A percentile compares a stretch with the other conserved stretches of the same genome.
Conservation (phyloP, 2,888 invertebrate species). For the Oligia fasciuncula region DNA sequence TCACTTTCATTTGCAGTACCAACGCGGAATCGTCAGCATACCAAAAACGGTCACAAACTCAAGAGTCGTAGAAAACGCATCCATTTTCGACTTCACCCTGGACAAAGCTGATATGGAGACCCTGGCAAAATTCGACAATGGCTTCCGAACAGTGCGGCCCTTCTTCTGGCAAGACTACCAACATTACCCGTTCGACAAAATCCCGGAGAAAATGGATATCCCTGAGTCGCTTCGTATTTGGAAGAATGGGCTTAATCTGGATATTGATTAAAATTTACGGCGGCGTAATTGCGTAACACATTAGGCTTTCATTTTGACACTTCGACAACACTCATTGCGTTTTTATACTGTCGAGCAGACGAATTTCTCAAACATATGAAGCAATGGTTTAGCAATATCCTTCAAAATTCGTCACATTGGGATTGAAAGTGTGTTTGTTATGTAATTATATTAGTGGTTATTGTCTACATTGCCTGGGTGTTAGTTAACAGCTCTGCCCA, state of each 20-base stretch:
- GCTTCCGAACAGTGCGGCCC: constrained; percentile 73
- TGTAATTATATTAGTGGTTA: background rate
- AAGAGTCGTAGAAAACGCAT: constrained; percentile 79
- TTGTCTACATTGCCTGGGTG: background rate
- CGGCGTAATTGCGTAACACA: background rate
- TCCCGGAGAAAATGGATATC: constrained; percentile 39
- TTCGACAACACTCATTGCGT: background rate
- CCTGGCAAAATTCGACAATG: constrained; percentile 77
- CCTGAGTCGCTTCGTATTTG: constrained; percentile 40
- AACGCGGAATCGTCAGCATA: constrained; percentile 77
- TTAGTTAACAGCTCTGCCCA: background rate
- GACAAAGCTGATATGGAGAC: constrained; percentile 71
- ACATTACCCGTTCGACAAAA: constrained; percentile 63
- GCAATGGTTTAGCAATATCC: background rate
- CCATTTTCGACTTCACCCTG: constrained; percentile 81
- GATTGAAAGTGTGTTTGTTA: background rate
- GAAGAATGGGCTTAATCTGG: constrained; percentile 62
- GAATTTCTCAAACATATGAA: background rate
- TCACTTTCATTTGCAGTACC: constrained; percentile 32
- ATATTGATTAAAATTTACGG: constrained; percentile 54
- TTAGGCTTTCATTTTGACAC: background rate
- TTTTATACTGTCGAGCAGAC: background rate
- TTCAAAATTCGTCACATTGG: background rate
- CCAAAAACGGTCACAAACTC: constrained; percentile 80
- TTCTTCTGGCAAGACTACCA: constrained; percentile 75